These are phyloP conservation scores for Ips typographus DNA, from an alignment of 1,140 invertebrate genomes.

Conservation along the genomic window DNA sequence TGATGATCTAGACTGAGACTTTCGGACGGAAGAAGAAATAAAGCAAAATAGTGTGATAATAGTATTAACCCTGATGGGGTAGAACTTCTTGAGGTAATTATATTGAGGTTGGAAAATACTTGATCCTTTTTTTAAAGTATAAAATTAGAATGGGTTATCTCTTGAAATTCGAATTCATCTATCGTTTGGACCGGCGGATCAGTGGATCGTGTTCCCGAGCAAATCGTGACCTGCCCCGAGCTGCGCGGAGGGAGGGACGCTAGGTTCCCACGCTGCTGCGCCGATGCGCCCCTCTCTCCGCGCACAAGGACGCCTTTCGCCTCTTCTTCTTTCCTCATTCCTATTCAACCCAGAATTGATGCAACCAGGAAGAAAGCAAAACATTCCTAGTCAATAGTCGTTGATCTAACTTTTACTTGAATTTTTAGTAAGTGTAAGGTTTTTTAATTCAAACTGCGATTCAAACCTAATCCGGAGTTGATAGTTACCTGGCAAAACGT, in stretches of 20 bases:
- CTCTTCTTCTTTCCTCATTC: conserved; percentile 30
- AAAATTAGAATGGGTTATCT: conserved; percentile 7
- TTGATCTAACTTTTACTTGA: too few species aligned
- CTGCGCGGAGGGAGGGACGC: conserved; percentile 16
- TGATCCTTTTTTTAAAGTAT: neutral
- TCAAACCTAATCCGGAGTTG: neutral
- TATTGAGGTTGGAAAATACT: too few species aligned
- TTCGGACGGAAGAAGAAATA: neutral
- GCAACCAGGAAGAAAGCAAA: conserved; percentile 25
- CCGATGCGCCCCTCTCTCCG: conserved; percentile 33
- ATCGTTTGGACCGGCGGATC: conserved; percentile 27
- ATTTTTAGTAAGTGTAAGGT: too few species aligned
- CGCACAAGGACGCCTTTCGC: conserved; percentile 34
- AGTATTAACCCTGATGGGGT: neutral
- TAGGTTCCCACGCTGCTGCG: conserved; percentile 40
- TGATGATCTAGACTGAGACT: neutral
- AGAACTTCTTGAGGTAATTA: neutral
- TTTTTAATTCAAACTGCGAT: too few species aligned
- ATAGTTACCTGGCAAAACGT: conserved; percentile 82
- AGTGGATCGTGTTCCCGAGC: conserved; percentile 31
- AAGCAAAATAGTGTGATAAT: neutral
- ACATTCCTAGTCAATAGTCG: neutral
- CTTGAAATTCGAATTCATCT: conserved; percentile 27
- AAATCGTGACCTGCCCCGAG: conserved; percentile 40
- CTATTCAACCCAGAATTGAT: conserved; percentile 19